Base-by-base conservation (phyloP, 2,797 vertebrate species). In the Halcyon leucocephala region DNA sequence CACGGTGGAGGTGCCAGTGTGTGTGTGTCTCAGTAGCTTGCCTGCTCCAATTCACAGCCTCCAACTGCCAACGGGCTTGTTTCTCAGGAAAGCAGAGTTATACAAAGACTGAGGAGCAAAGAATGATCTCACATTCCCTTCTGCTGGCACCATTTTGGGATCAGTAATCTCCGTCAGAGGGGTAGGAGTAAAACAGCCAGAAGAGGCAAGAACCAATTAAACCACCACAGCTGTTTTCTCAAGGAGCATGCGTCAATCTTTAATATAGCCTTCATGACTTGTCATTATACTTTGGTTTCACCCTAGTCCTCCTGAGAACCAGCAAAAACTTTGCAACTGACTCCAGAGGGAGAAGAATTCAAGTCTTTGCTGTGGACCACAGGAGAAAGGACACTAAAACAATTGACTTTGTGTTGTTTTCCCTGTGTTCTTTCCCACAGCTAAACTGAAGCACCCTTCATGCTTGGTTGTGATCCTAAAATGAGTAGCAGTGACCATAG, bases 391-490 rank as follows among this genome's bases (percentile, higher is more conserved):
- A 62, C 0, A 1, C 24, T 58, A 42, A 35, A 93, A 57, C 48
- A 26, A 15, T 2, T 67, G 54, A 19, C 14, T 55, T 58, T 0
- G 4, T 74, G 49, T 46, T 90, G 51, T 35, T 84, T 90, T 48
- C 78, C 67, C 49, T 77, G 55, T 26, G 22, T 79, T 39, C 52
- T 58, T 82, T 77, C 64, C 83, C n/a, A 37, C 65, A 89, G 57
- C 74, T 92, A 46, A 90, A 82, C 81, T 96, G 86, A 87, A 94
- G 67, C 78, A 72, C 24, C 74, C 74, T 82, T 69, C 81, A 39
- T 80, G 74, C 91, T 87, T 69, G 55, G 61, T 48, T 77, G 67
- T 65, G 67, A 94, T 66, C 70, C 80, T 84, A 66, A 86, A 93
- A 69, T 24, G 67, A 95, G 71, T 29, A 74, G 90, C 64, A 85